Conservation (phyloP, 1,140 invertebrate genomes). For the Pissodes strobi region DNA sequence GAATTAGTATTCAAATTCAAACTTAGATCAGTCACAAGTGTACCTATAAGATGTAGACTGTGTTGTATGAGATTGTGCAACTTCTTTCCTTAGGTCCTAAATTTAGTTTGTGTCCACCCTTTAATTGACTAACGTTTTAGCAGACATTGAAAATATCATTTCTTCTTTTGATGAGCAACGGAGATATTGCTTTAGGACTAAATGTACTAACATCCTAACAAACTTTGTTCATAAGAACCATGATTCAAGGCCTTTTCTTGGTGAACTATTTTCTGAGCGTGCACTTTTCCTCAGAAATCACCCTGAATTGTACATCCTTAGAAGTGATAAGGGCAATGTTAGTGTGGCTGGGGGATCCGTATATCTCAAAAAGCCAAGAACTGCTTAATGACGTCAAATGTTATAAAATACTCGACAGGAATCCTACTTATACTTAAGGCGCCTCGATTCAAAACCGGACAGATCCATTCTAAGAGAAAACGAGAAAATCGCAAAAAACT, state of each 20-base stretch:
- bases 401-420: background rate
- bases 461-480: too few species aligned
- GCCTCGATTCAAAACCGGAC: too few species aligned
- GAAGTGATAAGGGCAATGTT: conserved; percentile 10
- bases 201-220: conserved; percentile 1
- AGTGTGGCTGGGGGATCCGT: background rate
- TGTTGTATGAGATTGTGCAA: too few species aligned
- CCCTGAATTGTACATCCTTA: conserved; percentile 6
- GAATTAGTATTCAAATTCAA: too few species aligned
- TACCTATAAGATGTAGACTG: too few species aligned
- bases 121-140: too few species aligned
- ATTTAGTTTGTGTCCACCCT: too few species aligned
- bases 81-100: too few species aligned
- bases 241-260: background rate
- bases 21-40: too few species aligned
- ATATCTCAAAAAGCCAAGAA: background rate
- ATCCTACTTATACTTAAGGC: conserved; percentile 8
- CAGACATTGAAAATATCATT: too few species aligned
- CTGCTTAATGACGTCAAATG: background rate
- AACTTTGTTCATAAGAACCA: conserved; percentile 7
- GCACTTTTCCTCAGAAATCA: conserved; percentile 7
- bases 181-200: conserved; percentile 2
- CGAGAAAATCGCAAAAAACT: too few species aligned
- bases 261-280: background rate
- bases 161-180: too few species aligned